These are phyloP conservation scores for Rapana venosa DNA, from an alignment of 2,888 invertebrate genomes.

Conservation along the genomic window DNA sequence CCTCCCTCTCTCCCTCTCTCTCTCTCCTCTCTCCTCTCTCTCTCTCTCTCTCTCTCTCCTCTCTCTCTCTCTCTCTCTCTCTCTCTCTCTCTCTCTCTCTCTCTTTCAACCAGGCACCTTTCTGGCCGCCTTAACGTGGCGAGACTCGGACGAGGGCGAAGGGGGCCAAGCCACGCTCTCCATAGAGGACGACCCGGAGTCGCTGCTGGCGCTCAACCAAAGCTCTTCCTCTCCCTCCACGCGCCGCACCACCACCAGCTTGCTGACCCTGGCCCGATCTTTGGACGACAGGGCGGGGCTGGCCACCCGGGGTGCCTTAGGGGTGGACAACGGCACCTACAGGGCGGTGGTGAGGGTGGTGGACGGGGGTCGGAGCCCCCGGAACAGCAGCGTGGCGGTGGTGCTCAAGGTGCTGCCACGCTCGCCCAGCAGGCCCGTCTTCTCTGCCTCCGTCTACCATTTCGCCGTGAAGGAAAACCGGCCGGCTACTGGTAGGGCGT, in stretches of 20 bases:
- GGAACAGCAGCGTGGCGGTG: slow-evolving; percentile 46
- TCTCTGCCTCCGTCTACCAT: slow-evolving; percentile 42
- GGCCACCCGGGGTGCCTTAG: slow-evolving; percentile 6
- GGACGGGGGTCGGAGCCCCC: slow-evolving; percentile 48
- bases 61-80: background rate
- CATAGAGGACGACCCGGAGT: background rate
- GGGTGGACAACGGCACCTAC: slow-evolving; percentile 51
- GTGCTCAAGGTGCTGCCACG: slow-evolving; percentile 47
- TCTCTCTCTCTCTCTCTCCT: background rate
- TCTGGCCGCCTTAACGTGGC: slow-evolving; percentile 33
- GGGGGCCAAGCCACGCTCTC: slow-evolving; percentile 39
- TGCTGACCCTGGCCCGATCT: slow-evolving; percentile 34
- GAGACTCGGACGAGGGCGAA: slow-evolving; percentile 44
- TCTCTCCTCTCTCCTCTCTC: no score
- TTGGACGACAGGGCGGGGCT: slow-evolving; percentile 33
- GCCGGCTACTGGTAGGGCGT: slow-evolving; percentile 36
- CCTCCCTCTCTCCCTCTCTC: no score
- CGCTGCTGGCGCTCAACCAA: slow-evolving; percentile 31
- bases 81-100: background rate
- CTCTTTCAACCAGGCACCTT: slow-evolving; percentile 28
- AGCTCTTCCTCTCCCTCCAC: background rate
- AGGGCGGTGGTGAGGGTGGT: slow-evolving; percentile 49
- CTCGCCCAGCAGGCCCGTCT: slow-evolving; percentile 50
- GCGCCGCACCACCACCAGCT: background rate
- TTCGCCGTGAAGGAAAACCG: slow-evolving; percentile 52